These are phyloP conservation scores for Patiria pectinifera DNA, from an alignment of 53 echinoderm and acorn worm species.

Conservation along the genomic window DNA sequence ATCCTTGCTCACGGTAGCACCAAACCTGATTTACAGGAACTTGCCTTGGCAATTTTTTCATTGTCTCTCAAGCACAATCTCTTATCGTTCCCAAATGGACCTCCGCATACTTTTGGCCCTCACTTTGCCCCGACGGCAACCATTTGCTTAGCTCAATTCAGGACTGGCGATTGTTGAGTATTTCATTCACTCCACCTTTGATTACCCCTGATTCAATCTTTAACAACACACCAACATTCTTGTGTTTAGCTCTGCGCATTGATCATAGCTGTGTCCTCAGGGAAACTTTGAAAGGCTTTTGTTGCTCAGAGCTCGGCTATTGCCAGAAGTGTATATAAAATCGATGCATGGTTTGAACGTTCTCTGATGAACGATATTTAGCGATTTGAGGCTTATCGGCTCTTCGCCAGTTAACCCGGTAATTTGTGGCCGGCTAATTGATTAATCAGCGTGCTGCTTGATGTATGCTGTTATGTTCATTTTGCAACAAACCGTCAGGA, in stretches of 20 bases:
- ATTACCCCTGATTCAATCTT: not conserved
- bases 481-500: too few relatives aligned
- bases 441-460: not conserved
- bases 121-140: slow-evolving; percentile 31
- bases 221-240: not conserved
- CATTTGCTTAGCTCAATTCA: slow-evolving; percentile 28
- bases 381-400: too few relatives aligned
- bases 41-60: slow-evolving; percentile 22
- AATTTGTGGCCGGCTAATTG: not conserved
- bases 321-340: not conserved
- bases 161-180: slow-evolving; percentile 45
- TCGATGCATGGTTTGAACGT: not conserved
- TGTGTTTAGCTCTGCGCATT: slow-evolving; percentile 18
- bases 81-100: slow-evolving; percentile 24
- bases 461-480: too few relatives aligned
- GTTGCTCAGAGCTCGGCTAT: slow-evolving; percentile 35
- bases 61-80: slow-evolving; percentile 5
- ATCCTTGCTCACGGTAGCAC: slow-evolving; percentile 30
- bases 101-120: too few relatives aligned
- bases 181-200: slow-evolving; percentile 29
- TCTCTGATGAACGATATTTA: too few relatives aligned
- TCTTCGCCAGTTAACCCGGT: too few relatives aligned
- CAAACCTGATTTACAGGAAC: slow-evolving; percentile 34
- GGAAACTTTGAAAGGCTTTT: not conserved
- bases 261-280: not conserved